These are phyloP conservation scores for Gorsachius magnificus DNA, from an alignment of 2,797 vertebrate genomes.

Conservation along the genomic window DNA sequence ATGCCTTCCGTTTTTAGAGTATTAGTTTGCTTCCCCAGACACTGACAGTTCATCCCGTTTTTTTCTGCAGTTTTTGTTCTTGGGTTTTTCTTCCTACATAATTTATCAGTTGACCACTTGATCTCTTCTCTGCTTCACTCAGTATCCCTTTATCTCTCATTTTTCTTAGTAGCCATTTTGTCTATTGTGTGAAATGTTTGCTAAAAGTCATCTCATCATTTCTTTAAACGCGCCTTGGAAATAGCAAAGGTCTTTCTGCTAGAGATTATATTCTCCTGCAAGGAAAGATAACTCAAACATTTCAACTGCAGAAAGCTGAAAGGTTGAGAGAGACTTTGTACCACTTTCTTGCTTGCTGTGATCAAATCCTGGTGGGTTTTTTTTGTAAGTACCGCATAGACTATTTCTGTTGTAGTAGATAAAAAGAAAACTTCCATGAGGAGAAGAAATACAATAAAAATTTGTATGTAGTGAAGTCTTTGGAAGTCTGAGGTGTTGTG, in stretches of 20 bases:
- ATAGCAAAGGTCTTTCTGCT: slow-evolving; percentile 25
- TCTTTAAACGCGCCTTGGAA: background rate
- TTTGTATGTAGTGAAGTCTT: background rate
- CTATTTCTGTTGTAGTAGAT: background rate
- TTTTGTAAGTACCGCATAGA: background rate
- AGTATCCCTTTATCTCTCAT: background rate
- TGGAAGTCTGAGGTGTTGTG: background rate
- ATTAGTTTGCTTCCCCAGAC: background rate
- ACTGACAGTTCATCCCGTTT: background rate
- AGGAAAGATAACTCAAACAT: background rate
- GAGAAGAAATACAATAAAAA: background rate
- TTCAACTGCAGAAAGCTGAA: background rate
- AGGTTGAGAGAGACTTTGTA: background rate
- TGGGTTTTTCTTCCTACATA: background rate
- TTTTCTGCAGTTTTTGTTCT: background rate
- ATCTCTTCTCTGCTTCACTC: slow-evolving; percentile 6
- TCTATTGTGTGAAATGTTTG: background rate
- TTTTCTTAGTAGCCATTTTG: background rate
- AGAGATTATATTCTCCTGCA: background rate
- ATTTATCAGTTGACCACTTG: slow-evolving; percentile 2
- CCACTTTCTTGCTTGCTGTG: background rate
- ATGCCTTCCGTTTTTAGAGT: background rate
- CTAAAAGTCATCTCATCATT: background rate
- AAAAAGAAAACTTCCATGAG: background rate
- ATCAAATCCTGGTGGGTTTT: background rate